These are phyloP conservation scores for Onychorhynchus coronatus DNA, from an alignment of 2,113 vertebrate genomes.

Conservation along the genomic window DNA sequence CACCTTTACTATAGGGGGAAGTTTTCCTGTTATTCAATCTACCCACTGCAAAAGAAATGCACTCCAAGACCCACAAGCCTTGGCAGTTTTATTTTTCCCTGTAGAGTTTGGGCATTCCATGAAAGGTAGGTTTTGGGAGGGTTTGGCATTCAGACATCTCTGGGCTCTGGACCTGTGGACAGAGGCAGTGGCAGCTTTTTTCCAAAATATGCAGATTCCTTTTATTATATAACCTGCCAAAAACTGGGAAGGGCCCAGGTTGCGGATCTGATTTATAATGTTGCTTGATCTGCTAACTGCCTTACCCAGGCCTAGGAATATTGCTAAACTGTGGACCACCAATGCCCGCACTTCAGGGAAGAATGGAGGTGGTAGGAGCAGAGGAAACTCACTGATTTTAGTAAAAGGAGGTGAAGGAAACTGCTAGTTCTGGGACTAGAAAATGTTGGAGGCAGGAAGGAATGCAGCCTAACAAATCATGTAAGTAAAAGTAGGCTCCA, in stretches of 20 bases:
- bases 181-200: not conserved
- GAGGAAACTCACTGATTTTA: not conserved
- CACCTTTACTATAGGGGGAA: not conserved
- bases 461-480: not conserved
- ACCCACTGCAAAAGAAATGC: not conserved
- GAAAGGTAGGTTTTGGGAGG: not conserved
- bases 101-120: not conserved
- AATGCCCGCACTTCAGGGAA: not conserved
- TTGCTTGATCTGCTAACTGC: not conserved
- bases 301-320: not conserved
- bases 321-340: rapidly evolving
- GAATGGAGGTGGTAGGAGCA: not conserved
- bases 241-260: not conserved
- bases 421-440: not conserved
- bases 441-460: not conserved
- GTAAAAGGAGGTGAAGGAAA: not conserved
- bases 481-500: not conserved
- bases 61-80: not conserved
- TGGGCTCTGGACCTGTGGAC: not conserved
- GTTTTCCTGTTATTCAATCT: not conserved
- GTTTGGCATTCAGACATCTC: not conserved
- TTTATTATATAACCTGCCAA: not conserved
- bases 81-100: not conserved
- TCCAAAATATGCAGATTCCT: not conserved
- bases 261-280: not conserved